Evolutionary conservation across 2,888 invertebrate species (phyloP), one percentile per base, ranked within the genome.

Genomic region (Agriopis aurantiaria): DNA sequence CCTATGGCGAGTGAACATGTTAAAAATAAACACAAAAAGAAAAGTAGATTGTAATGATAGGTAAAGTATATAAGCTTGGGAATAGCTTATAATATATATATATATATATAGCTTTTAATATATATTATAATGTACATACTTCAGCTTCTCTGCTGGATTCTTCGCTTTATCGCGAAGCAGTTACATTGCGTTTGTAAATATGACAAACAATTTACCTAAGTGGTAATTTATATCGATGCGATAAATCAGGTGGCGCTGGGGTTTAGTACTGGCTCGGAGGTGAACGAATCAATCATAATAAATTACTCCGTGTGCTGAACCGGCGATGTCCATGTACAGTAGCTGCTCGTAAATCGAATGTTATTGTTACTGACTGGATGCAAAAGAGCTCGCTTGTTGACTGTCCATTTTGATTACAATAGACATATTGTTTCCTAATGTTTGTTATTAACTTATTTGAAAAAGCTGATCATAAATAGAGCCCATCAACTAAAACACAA

Each of bases 271-370:
- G 71, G 71, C 70, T 71, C 78, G 75, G 71, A 80, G 81, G 79
- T 81, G 80, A 79, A 80, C 79, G 80, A 82, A 85, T 85, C 84
- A 83, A 84, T 85, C 84, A 82, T 84, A 76, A 80, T 85, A 80
- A 78, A 82, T 83, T 79, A 83, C 78, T 71, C 77, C 75, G 78
- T 76, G 78, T 80, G 73, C 73, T 78, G 79, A 76, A 78, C 74
- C 64, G 75, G 73, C 75, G 79, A 75, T 75, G 76, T 75, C 77
- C 75, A 72, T 69, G 69, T 69, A 71, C 68, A 46, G 64, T 66
- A 68, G 78, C 73, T 69, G 75, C 69, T 73, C 74, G 72, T 65
- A 61, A 69, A 74, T 77, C 65, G 68, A 60, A 23, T 70, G 70
- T 49, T 70, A 63, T 69, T 69, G 65, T 62, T 45, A 65, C 62